Conservation (phyloP, 2,888 invertebrate species). For the Rhabditoides inermis region DNA sequence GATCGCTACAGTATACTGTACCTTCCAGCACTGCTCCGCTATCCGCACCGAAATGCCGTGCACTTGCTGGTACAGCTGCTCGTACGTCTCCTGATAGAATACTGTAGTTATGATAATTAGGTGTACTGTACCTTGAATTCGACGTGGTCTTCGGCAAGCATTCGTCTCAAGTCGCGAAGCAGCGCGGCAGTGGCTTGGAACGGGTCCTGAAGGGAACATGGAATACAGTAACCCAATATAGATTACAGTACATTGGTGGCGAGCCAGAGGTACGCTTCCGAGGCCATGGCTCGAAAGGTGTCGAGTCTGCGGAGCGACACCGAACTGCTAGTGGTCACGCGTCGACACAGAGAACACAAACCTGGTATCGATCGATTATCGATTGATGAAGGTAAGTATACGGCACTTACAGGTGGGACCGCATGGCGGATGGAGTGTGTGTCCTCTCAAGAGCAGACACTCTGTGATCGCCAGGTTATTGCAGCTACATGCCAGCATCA, state of each 20-base stretch:
- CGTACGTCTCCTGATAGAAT: conserved; percentile 22
- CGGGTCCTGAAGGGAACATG: too few species aligned
- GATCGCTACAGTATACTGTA: too few species aligned
- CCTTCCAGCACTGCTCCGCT: conserved; percentile 31
- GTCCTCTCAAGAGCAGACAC: conserved; percentile 48
- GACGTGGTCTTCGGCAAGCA: conserved; percentile 14
- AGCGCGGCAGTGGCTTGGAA: conserved; percentile 26
- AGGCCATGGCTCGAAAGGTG: conserved; percentile 27
- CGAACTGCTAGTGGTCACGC: too few species aligned
- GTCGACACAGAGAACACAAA: too few species aligned
- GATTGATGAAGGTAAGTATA: too few species aligned
- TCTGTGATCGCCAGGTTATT: conserved; percentile 47
- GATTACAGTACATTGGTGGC: too few species aligned
- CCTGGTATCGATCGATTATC: too few species aligned
- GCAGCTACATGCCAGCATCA: conserved; percentile 55
- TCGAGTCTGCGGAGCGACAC: too few species aligned
- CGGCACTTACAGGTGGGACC: conserved; percentile 13
- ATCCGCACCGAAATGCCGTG: conserved; percentile 24
- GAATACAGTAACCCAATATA: too few species aligned
- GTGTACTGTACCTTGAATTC: conserved; percentile 10
- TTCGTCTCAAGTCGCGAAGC: conserved; percentile 19
- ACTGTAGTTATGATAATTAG: background rate
- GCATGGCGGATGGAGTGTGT: conserved; percentile 31
- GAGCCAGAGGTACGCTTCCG: conserved; percentile 38
- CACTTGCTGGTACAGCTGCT: conserved; percentile 21